Evolutionary conservation across 2,888 invertebrate species (phyloP), one percentile per base, ranked within the genome.

Genomic region (Tineola bisselliella): DNA sequence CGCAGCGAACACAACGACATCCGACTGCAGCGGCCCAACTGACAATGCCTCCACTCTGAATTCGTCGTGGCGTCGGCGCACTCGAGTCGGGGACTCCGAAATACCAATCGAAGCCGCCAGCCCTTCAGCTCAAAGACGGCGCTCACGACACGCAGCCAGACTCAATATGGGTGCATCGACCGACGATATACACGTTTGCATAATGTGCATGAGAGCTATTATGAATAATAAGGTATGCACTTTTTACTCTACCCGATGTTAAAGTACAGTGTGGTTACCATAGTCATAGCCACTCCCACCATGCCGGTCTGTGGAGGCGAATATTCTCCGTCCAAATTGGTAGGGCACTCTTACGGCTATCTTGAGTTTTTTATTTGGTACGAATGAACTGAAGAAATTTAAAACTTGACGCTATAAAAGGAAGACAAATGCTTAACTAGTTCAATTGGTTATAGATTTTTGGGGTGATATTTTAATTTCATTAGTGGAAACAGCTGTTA

Each of bases 161-260:
- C 88, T 97, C 66, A 96, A 96, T 78, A 96, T 97, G 96, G 97
- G 97, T 61, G 95, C 96, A 70, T 94, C 97, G 62, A 95, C 97
- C 65, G 99, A 99, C 79, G 99, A 99, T 77, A 98, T 99, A 73
- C 99, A 99, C 84, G 97, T 99, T 64, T 98, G 98, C 88, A 98
- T 99, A 73, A 95, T 98, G 94, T 99, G 99, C 77, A 92, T 99
- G 89, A 90, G 99, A 62, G 99, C 99, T 69, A 98, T 99, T 74
- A 99, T 99, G 99, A 99, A 99, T 84, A 99, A 99, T 78, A 99
- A 99, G 90, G 93, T 92, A 33, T 19, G 18, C 6, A 6, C 11
- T 52, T 52, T 6, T 25, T 25, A 4, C 6, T 25, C 6, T 4
- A 25, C n/a, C n/a, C n/a, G n/a, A n/a, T n/a, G n/a, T n/a, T n/a